Evolutionary conservation across 2,113 vertebrate genomes (phyloP), one percentile per base, ranked within the genome.

Genomic region (Ictalurus furcatus): DNA sequence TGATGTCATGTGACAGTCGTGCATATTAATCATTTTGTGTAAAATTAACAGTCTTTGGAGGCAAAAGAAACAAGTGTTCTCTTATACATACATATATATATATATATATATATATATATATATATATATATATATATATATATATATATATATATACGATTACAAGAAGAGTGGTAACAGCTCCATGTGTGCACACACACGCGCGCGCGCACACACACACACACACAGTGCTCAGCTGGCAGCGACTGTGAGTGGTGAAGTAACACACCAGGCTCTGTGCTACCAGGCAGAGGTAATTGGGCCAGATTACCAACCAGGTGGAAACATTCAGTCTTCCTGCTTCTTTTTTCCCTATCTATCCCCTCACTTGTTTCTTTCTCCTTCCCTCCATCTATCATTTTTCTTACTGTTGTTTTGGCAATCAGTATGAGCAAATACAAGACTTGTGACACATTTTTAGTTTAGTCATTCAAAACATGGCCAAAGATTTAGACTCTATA

Each of bases 241-340:
- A 87, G 92, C 92, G 91, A 93, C 92, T 92, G 91, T 93, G 91
- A 92, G 93, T 92, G 92, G 93, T 91, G 86, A 85, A 88, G 93
- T 92, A 94, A 84, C 94, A 90, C 87, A 92, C 93, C 93, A 92
- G 93, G 93, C 80, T 87, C 84, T 91, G 90, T 92, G 94, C 94
- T 94, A 94, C 94, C 94, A 94, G 91, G 95, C 94, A 87, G 94
- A 92, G 93, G 94, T 96, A 96, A 96, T 95, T 94, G 94, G 94
- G 95, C 94, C 93, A 94, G 94, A 96, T 96, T 95, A 96, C 89
- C 96, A 95, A 93, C 95, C 95, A 95, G 95, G 95, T 96, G 95
- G 95, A 96, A 96, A 95, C 92, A 94, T 94, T 94, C 94, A 94
- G 92, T 89, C 92, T 86, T 93, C 93, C 88, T 86, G 81, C 86